Base-by-base conservation (phyloP, 2,888 invertebrate genomes). In the Acronicta alni region DNA sequence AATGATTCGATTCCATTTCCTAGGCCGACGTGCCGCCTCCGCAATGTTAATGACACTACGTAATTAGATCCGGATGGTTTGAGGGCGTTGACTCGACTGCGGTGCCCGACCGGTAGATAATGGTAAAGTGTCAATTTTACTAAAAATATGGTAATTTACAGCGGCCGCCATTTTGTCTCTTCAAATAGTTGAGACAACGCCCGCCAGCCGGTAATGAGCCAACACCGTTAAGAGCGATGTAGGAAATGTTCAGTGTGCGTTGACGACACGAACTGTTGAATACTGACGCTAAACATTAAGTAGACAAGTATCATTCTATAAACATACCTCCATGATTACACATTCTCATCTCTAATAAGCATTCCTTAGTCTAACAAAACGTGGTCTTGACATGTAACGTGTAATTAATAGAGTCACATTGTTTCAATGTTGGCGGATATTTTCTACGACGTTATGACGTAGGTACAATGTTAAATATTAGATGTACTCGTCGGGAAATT, bases 1-100 rank as follows among this genome's bases (percentile, higher is more conserved):
- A 93, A 94, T 93, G 94, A 94, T 94, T 94, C 93, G 94, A 94
- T 93, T 93, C 93, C 93, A 94, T 93, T 94, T 93, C 93, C 93
- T 92, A 93, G 90, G 86, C 93, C 93, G 93, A 93, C 93, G 93
- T 92, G 93, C 92, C 91, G 90, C 90, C 92, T 89, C 89, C 87
- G 84, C 84, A 84, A 90, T 91, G 92, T 90, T 94, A 93, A 93
- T 93, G 93, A 93, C 93, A 90, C 90, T 83, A 85, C 85, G 90
- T 93, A 94, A 94, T 94, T 94, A 94, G 94, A 94, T 93, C 89
- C 94, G 94, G 94, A 93, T 93, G 93, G 92, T 91, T 92, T 84
- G 89, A 86, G 93, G 90, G 79, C 93, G 87, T 86, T 92, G 93
- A 92, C 92, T 89, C 75, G 53, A 70, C 83, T 86, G 86, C 86